Percentiles rank a stretch among this genome's conserved stretches.
phyloP scores from a whole-genome alignment of 2,113 vertebrate genomes.

The Anhinga rufa region DNA sequence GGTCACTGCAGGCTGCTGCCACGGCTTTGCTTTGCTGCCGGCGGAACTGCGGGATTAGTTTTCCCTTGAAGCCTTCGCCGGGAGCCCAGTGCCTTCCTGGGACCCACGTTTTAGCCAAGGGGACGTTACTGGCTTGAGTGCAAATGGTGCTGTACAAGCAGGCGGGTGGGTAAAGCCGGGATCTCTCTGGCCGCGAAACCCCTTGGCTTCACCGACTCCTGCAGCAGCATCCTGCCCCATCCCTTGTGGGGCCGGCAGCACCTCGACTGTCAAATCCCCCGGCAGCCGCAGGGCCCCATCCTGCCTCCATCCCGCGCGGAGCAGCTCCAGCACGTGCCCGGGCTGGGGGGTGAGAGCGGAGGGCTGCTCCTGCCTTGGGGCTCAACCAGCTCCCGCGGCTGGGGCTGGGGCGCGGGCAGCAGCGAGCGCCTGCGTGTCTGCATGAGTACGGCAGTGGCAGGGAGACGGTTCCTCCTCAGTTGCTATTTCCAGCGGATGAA shows the following conservation, averaged over 20 bases:
- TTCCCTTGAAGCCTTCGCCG: not conserved
- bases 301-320: accelerated
- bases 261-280: not conserved
- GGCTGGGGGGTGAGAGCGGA: not conserved
- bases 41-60: not conserved
- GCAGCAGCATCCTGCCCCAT: not conserved
- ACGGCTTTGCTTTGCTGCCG: not conserved
- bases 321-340: not conserved
- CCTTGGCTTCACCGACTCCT: not conserved
- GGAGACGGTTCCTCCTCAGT: not conserved
- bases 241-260: accelerated
- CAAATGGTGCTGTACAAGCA: not conserved
- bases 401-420: not conserved
- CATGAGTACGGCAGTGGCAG: not conserved
- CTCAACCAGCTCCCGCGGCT: accelerated
- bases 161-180: not conserved
- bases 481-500: slow-evolving; percentile 66
- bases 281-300: not conserved
- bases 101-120: not conserved
- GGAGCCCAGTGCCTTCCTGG: not conserved
- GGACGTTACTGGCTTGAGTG: not conserved
- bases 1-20: not conserved
- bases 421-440: not conserved
- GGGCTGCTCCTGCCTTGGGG: not conserved
- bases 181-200: not conserved